Conservation (phyloP, 1,140 invertebrate species). For the Micrasema longulum region DNA sequence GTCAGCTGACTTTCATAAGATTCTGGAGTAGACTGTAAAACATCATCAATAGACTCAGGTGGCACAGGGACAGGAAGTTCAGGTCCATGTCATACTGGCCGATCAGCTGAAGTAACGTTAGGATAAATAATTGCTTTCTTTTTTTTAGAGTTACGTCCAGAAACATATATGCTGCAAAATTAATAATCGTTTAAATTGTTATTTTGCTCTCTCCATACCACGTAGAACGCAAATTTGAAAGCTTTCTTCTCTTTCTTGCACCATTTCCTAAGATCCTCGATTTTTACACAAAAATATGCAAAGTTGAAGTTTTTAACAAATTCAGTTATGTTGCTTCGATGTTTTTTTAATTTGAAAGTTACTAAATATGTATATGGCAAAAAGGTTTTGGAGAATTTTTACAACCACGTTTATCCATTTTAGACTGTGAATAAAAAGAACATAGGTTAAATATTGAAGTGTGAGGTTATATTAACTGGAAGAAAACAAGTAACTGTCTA, state of each 20-base stretch:
- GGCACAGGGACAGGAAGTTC: conserved; percentile 41
- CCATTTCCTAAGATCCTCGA: conserved; percentile 10
- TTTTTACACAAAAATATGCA: neutral
- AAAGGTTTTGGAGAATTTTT: conserved; percentile 1
- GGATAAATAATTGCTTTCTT: conserved; percentile 45
- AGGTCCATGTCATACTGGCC: conserved; percentile 47
- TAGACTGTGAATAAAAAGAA: neutral
- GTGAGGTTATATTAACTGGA: neutral
- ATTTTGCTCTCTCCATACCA: conserved; percentile 51
- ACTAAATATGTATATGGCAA: neutral
- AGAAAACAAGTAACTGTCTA: neutral
- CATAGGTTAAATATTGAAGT: conserved; percentile 1
- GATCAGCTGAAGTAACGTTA: too few relatives aligned
- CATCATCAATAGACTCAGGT: conserved; percentile 7
- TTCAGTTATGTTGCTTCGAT: neutral
- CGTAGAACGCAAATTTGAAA: conserved; percentile 13
- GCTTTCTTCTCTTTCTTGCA: conserved; percentile 2
- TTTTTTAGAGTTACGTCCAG: conserved; percentile 51
- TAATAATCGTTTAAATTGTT: conserved; percentile 53
- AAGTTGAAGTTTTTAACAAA: too few relatives aligned
- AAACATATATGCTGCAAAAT: conserved; percentile 50
- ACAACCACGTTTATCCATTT: too few relatives aligned
- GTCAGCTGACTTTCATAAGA: conserved; percentile 1
- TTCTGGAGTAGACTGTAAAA: neutral
- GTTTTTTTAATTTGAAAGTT: conserved; percentile 2